Percentiles rank a stretch among this genome's conserved stretches.
Evolutionary conservation across 1,140 invertebrate species (phyloP).

Genomic region (Drosophila sucinea): DNA sequence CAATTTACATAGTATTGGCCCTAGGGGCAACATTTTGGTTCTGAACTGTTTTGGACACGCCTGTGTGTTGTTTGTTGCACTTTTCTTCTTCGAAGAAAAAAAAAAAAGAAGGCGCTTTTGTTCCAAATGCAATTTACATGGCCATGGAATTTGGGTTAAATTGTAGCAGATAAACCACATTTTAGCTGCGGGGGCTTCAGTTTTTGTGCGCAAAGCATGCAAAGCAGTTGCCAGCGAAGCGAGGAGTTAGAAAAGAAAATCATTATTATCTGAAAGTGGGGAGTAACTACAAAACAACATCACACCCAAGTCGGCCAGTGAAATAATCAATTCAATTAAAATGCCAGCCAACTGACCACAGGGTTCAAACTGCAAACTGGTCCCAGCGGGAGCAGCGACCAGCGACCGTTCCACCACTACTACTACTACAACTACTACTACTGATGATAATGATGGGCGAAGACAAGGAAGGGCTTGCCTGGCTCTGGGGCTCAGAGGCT

Average conservation of each 20-base stretch:
- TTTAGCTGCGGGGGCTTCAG: conserved; percentile 48
- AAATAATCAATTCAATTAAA: conserved; percentile 82
- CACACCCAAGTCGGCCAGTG: conserved; percentile 69
- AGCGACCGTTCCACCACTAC: conserved; percentile 17
- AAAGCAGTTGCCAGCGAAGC: conserved; percentile 26
- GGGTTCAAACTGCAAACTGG: conserved; percentile 33
- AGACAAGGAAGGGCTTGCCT: conserved; percentile 24
- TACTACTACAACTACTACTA: conserved; percentile 28
- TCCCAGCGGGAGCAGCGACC: conserved; percentile 17
- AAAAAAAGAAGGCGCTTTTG: conserved; percentile 42
- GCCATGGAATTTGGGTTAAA: conserved; percentile 78
- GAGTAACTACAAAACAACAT: conserved; percentile 61
- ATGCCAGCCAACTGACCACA: conserved; percentile 74
- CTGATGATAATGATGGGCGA: conserved; percentile 57
- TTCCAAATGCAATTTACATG: conserved; percentile 74
- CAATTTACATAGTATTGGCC: conserved; percentile 70
- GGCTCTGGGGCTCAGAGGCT: conserved; percentile 11
- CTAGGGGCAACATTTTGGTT: conserved; percentile 42
- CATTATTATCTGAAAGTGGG: conserved; percentile 55
- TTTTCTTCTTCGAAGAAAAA: conserved; percentile 33
- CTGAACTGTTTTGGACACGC: conserved; percentile 41
- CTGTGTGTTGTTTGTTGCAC: conserved; percentile 63
- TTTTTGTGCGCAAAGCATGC: conserved; percentile 28
- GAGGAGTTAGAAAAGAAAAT: conserved; percentile 49
- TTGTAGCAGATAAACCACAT: conserved; percentile 76